Evolutionary conservation across 2,888 invertebrate species (phyloP).

Genomic region (Microctonus brassicae): DNA sequence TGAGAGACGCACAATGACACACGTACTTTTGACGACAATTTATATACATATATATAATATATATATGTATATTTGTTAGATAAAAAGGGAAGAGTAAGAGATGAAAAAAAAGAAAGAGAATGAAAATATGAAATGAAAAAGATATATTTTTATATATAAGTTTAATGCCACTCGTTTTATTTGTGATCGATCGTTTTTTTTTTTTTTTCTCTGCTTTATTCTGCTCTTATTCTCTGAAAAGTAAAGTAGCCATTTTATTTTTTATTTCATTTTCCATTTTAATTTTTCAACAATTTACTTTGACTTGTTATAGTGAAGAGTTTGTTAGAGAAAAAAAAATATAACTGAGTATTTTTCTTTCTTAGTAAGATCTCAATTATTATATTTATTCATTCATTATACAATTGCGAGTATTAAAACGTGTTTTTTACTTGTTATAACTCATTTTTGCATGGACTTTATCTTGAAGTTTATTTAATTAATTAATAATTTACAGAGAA

Average conservation of each 20-base stretch:
- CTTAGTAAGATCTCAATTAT: conserved; percentile 26
- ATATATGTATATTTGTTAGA: background rate
- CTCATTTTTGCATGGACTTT: too few species aligned
- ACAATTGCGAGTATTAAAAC: too few species aligned
- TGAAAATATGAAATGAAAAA: background rate
- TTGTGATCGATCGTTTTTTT: conserved; percentile 35
- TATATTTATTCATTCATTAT: conserved; percentile 14
- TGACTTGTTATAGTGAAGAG: conserved; percentile 33
- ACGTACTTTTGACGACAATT: conserved; percentile 28
- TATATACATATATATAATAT: conserved; percentile 37
- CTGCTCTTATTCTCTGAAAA: background rate
- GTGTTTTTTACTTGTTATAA: too few species aligned
- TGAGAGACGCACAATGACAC: conserved; percentile 48
- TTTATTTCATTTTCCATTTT: background rate
- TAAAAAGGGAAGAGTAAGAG: conserved; percentile 2
- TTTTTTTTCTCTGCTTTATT: conserved; percentile 4
- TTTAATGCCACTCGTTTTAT: conserved; percentile 21
- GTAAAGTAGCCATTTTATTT: too few species aligned
- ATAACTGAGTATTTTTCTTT: conserved; percentile 24
- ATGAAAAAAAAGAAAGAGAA: background rate
- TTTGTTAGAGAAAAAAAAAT: conserved; percentile 16
- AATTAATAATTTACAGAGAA: too few species aligned
- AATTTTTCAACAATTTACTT: conserved; percentile 29
- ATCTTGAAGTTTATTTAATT: too few species aligned
- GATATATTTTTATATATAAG: conserved; percentile 6